Percentiles rank a stretch among this genome's conserved stretches.
Conservation (phyloP, 2,888 invertebrate genomes). For the Harpagoxenus sublaevis region DNA sequence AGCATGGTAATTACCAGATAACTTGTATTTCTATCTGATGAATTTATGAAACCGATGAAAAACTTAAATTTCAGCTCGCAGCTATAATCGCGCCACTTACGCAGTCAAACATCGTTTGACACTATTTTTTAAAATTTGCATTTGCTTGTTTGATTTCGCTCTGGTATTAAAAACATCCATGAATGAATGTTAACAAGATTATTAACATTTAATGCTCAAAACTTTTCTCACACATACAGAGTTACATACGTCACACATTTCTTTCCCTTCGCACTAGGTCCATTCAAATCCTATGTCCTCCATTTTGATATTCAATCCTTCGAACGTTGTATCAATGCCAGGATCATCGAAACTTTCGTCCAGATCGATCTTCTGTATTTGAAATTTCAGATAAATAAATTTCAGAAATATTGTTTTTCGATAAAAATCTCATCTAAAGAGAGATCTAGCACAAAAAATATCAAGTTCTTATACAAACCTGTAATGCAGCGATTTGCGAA, state of each 20-base stretch:
- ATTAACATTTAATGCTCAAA: not conserved
- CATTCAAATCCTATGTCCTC: slow-evolving; percentile 83
- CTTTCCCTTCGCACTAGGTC: slow-evolving; percentile 64
- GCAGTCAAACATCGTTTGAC: not conserved
- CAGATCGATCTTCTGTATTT: slow-evolving; percentile 78
- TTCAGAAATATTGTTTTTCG: not conserved
- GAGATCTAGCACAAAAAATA: not conserved
- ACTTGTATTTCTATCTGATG: not conserved
- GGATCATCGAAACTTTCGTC: slow-evolving; percentile 80
- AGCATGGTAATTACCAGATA: not conserved
- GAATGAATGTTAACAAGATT: slow-evolving; percentile 26
- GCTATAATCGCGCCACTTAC: not conserved
- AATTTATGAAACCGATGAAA: slow-evolving; percentile 3
- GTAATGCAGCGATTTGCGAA: slow-evolving; percentile 82
- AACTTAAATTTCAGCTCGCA: slow-evolving; percentile 20
- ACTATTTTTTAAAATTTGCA: not conserved
- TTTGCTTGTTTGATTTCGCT: slow-evolving; percentile 38
- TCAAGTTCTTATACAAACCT: slow-evolving; percentile 71
- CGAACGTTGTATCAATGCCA: slow-evolving; percentile 81
- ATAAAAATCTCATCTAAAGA: not conserved
- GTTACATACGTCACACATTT: not conserved
- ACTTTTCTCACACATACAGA: slow-evolving; percentile 2
- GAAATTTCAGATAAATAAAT: not conserved
- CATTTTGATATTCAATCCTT: slow-evolving; percentile 82
- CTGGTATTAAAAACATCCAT: slow-evolving; percentile 15